Conservation (phyloP, 2,888 invertebrate species). For the Agrotis exclamationis region DNA sequence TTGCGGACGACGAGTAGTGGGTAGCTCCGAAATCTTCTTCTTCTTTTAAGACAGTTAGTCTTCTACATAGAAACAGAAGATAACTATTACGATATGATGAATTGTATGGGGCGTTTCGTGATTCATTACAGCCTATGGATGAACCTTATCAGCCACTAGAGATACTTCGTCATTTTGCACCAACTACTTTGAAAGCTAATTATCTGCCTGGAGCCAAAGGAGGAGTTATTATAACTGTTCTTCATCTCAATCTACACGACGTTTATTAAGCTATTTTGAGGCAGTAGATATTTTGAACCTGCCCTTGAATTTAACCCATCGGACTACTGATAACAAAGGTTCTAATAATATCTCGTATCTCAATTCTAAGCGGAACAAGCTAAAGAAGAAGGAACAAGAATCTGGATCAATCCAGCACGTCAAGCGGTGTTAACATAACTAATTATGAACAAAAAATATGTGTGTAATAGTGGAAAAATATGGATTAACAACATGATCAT, state of each 20-base stretch:
- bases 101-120: background rate
- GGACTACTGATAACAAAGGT: background rate
- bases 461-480: constrained; percentile 40
- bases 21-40: no score
- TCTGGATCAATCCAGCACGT: constrained; percentile 24
- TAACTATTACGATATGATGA: background rate
- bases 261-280: no score
- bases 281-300: constrained; percentile 3
- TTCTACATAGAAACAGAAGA: no score
- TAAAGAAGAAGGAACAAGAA: constrained; percentile 21
- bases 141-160: background rate
- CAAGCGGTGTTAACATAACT: constrained; percentile 40
- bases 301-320: background rate
- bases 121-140: background rate
- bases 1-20: no score
- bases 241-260: no score
- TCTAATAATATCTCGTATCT: background rate
- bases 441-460: constrained; percentile 43
- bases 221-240: no score
- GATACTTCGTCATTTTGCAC: no score
- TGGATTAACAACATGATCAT: constrained; percentile 42
- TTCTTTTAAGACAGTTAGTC: no score
- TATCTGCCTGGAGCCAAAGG: no score
- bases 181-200: no score
- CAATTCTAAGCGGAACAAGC: background rate